A percentile compares a stretch with the other conserved stretches of the same genome.
These are phyloP conservation scores for Merluccius polli DNA, from an alignment of 2,797 vertebrate species.

Conservation along the genomic window DNA sequence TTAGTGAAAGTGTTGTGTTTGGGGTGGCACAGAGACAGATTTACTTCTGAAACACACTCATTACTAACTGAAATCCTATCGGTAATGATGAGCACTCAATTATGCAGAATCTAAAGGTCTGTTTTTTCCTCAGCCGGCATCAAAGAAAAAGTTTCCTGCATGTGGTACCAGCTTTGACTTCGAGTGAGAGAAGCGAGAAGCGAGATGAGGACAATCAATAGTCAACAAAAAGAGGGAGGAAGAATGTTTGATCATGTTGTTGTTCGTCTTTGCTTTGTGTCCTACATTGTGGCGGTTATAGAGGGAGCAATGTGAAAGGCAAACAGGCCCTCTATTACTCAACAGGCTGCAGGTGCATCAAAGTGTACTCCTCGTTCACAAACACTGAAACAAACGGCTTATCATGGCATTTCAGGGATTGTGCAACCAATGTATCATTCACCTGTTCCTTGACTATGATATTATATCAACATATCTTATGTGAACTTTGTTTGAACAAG, in stretches of 20 bases:
- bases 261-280: not conserved
- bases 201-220: not conserved
- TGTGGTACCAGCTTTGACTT: not conserved
- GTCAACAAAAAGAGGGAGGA: not conserved
- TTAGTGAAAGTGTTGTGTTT: not conserved
- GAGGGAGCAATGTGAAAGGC: conserved; percentile 16
- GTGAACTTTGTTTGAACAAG: not conserved
- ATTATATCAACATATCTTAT: not conserved
- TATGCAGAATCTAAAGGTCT: too few species aligned
- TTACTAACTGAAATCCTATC: not conserved
- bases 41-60: not conserved
- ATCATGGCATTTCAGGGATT: conserved; percentile 20
- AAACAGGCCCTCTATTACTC: conserved; percentile 15
- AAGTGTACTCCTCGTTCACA: not conserved
- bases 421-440: conserved; percentile 1
- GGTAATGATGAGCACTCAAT: too few species aligned
- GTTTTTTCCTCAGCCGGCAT: not conserved
- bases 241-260: not conserved
- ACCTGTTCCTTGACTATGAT: not conserved
- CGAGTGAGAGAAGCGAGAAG: not conserved
- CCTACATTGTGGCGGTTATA: not conserved
- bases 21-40: not conserved
- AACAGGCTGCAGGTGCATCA: conserved; percentile 1
- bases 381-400: conserved; percentile 21
- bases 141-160: not conserved